These are phyloP conservation scores for Leucophenga montana DNA, from an alignment of 2,888 invertebrate species.

Conservation along the genomic window DNA sequence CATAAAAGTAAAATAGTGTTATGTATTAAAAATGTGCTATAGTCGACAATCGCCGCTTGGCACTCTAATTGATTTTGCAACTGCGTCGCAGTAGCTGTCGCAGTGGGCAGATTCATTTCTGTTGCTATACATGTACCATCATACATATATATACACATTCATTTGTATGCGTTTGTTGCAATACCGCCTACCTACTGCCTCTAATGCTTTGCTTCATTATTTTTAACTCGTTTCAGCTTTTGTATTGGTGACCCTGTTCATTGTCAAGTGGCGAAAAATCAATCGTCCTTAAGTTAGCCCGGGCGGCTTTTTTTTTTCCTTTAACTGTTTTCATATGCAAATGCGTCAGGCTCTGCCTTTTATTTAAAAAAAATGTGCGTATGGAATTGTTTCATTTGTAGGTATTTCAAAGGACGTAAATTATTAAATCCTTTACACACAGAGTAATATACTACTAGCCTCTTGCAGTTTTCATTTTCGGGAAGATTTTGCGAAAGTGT, in stretches of 20 bases:
- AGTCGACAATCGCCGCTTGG: not conserved
- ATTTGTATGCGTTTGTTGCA: slow-evolving; percentile 30
- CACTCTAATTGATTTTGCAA: slow-evolving; percentile 13
- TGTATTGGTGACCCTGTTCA: slow-evolving; percentile 56
- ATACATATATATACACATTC: not conserved
- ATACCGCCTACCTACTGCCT: slow-evolving; percentile 10
- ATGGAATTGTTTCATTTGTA: not conserved
- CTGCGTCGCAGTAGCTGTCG: slow-evolving; percentile 28
- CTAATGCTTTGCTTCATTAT: slow-evolving; percentile 6
- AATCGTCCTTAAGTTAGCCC: slow-evolving; percentile 39
- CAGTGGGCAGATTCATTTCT: too few relatives aligned
- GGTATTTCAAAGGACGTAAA: too few relatives aligned
- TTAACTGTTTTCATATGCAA: not conserved
- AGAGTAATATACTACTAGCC: too few relatives aligned
- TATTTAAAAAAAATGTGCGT: not conserved
- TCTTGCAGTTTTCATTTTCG: too few relatives aligned
- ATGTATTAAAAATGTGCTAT: not conserved
- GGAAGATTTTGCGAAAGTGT: too few relatives aligned
- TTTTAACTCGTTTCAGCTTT: slow-evolving; percentile 11
- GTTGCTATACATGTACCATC: too few relatives aligned
- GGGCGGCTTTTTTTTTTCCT: slow-evolving; percentile 5
- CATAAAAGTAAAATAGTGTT: too few relatives aligned
- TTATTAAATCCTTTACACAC: too few relatives aligned
- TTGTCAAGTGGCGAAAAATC: slow-evolving; percentile 59
- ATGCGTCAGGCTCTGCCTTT: not conserved